These are phyloP conservation scores for Eleutherodactylus coqui DNA, from an alignment of 2,797 vertebrate species.

Conservation along the genomic window DNA sequence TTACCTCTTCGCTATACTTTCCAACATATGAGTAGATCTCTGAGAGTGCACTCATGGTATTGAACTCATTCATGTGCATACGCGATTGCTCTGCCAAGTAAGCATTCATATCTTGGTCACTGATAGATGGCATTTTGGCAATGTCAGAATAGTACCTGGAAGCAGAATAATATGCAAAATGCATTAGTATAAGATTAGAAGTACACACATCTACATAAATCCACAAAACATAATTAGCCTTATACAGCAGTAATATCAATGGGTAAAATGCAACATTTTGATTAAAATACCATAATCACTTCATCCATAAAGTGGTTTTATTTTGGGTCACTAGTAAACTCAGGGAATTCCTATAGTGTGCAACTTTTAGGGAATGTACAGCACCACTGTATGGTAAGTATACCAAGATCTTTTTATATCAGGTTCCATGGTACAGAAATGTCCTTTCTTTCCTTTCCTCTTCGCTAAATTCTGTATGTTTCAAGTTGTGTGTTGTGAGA, in stretches of 20 bases:
- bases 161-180: background rate
- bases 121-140: constrained; percentile 95
- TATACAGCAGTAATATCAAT: background rate
- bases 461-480: no score
- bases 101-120: constrained; percentile 99
- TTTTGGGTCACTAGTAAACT: background rate
- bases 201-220: background rate
- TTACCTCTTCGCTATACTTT: constrained; percentile 97
- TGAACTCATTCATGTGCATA: constrained; percentile 99
- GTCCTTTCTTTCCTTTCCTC: no score
- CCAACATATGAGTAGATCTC: constrained; percentile 98
- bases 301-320: background rate
- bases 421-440: background rate
- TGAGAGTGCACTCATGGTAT: constrained; percentile 95
- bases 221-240: background rate
- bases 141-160: constrained; percentile 97
- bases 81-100: constrained; percentile 98
- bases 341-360: background rate
- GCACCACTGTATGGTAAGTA: background rate
- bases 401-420: background rate
- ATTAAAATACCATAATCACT: background rate
- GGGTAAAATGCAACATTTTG: background rate
- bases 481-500: no score
- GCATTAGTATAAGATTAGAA: no score
- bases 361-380: background rate